Evolutionary conservation across 1,140 invertebrate species (phyloP), one percentile per base, ranked within the genome.

Genomic region (Reticulitermes speratus): DNA sequence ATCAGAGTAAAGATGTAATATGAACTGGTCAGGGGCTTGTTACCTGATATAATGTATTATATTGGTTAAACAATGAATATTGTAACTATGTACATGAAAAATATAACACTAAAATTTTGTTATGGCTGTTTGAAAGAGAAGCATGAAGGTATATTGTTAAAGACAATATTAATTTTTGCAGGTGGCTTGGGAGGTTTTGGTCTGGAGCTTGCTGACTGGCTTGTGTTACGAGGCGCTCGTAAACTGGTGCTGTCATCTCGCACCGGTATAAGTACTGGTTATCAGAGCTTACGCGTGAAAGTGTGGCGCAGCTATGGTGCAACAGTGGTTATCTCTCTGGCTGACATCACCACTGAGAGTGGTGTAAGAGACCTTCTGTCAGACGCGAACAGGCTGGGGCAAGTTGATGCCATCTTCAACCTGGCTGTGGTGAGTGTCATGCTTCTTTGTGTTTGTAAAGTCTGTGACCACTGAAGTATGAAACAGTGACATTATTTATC

Each of bases 131-230:
- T 48, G 7, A 38, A 48, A 48, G 48, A 48, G 48, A 48, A 48
- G 48, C 48, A 16, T 16, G 16, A 12, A 48, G 3, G 9, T 48
- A 16, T 1, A 38, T 38, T 2, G 5, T 38, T 2, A 38, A 38
- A 38, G 16, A 48, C 3, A 90, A 94, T 1, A 94, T 94, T 85
- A 94, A 93, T 30, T 30, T 23, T 94, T 87, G 91, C 92, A 88
- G 95, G 97, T 75, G 97, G 97, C 86, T 91, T 98, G 0, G 97
- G 97, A 52, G 97, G 97, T 3, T 97, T 99, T 90, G 97, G 97
- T 55, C 91, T 99, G n/a, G 97, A 99, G 90, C 89, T 99, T 82
- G 94, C 95, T 7, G 95, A 97, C 89, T 98, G 97, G 97, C 91
- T 98, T 86, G 93, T 97, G 23, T 89, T 95, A 45, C 92, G 97